Conservation (phyloP, 37 sponge, comb jelly and placozoan genomes). For the Chondrilla cf. caribensis region DNA sequence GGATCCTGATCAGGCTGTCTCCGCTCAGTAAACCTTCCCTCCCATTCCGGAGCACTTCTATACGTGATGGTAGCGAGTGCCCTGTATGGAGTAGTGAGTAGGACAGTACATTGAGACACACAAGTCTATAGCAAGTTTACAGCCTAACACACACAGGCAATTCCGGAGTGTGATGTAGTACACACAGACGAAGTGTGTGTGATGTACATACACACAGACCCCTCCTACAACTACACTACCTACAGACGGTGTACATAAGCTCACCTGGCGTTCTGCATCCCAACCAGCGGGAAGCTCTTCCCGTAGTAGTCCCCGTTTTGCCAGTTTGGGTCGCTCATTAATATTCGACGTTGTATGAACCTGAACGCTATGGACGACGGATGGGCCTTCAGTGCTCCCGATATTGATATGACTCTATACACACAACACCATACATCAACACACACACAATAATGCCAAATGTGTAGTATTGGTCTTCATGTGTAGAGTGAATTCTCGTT, state of each 20-base stretch:
- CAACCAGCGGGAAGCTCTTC: conserved; percentile 54
- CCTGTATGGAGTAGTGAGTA: conserved; percentile 41
- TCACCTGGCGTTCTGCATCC: conserved; percentile 79
- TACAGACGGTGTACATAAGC: too few species aligned
- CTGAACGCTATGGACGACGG: conserved; percentile 77
- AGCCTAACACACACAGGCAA: too few species aligned
- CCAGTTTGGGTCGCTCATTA: conserved; percentile 87
- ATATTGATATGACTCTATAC: conserved; percentile 59
- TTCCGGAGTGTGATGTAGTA: too few species aligned
- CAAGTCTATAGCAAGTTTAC: too few species aligned
- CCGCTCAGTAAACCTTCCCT: conserved; percentile 45
- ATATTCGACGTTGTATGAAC: conserved; percentile 66
- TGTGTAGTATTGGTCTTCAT: too few species aligned
- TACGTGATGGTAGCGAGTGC: conserved; percentile 70
- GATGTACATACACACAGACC: too few species aligned
- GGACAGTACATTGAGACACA: too few species aligned
- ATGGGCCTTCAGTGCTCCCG: conserved; percentile 50
- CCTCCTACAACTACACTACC: too few species aligned
- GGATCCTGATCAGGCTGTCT: conserved; percentile 38
- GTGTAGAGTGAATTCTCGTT: not conserved
- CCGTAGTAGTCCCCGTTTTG: conserved; percentile 70
- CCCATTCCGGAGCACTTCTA: conserved; percentile 83
- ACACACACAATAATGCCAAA: too few species aligned
- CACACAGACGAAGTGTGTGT: too few species aligned
- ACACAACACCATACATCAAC: too few species aligned